These are phyloP conservation scores for Drosophila lacicola DNA, from an alignment of 2,888 invertebrate species.

Conservation along the genomic window DNA sequence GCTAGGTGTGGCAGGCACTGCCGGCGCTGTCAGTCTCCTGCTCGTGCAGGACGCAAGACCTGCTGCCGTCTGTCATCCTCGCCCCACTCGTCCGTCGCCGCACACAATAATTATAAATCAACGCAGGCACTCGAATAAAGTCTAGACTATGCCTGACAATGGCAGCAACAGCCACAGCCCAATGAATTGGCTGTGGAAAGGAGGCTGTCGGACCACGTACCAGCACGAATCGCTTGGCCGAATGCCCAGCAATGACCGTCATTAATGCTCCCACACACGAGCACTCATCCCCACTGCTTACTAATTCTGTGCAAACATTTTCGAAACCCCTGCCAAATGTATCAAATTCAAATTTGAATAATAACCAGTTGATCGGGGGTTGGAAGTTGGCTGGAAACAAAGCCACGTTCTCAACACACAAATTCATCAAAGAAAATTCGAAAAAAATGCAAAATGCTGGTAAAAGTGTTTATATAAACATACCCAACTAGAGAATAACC, in stretches of 20 bases:
- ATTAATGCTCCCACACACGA: constrained; percentile 47
- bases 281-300: neutral
- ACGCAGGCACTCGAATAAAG: constrained; percentile 70
- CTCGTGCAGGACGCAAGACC: constrained; percentile 7
- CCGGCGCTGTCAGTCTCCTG: constrained; percentile 24
- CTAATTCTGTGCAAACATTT: constrained; percentile 29
- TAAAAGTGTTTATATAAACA: neutral
- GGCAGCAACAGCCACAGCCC: constrained; percentile 49
- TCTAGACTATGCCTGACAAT: constrained; percentile 76
- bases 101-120: constrained; percentile 76
- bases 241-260: constrained; percentile 57
- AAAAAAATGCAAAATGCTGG: constrained; percentile 5
- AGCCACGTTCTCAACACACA: constrained; percentile 13
- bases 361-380: constrained; percentile 66
- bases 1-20: constrained; percentile 60
- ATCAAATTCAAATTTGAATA: constrained; percentile 62
- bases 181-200: constrained; percentile 17
- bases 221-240: constrained; percentile 46
- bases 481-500: neutral
- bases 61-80: constrained; percentile 35
- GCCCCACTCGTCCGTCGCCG: constrained; percentile 12
- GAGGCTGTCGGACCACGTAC: constrained; percentile 36
- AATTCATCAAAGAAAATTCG: constrained; percentile 14
- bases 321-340: constrained; percentile 35
- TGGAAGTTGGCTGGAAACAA: constrained; percentile 27